Percentiles rank a stretch among this genome's conserved stretches.
phyloP scores from a whole-genome alignment of 2,113 vertebrate species.

The Sylvilagus bachmani region DNA sequence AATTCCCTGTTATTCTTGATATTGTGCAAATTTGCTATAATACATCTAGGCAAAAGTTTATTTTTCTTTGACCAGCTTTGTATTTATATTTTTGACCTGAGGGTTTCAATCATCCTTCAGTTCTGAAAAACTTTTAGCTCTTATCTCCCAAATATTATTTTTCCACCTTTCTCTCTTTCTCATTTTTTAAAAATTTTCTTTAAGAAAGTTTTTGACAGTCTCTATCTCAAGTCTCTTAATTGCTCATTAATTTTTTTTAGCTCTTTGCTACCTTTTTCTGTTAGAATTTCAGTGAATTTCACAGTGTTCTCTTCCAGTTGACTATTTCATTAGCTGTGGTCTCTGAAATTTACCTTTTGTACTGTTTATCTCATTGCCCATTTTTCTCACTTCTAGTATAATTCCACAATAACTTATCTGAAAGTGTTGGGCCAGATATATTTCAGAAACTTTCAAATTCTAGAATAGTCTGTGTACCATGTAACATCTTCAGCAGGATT shows the following conservation, averaged over 20 bases:
- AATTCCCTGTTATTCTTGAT: background rate
- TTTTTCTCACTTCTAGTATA: background rate
- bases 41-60: background rate
- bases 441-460: background rate
- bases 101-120: background rate
- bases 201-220: background rate
- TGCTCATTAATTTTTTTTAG: background rate
- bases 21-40: background rate
- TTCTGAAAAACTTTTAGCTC: background rate
- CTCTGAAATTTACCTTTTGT: background rate
- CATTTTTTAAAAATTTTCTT: background rate
- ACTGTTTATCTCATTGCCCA: background rate
- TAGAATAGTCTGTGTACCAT: background rate
- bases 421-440: background rate
- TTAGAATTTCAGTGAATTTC: background rate
- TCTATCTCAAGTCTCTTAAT: background rate
- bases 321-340: background rate
- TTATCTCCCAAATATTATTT: background rate
- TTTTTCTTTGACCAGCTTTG: background rate
- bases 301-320: background rate
- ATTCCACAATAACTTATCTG: background rate
- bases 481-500: background rate
- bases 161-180: background rate
- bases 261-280: background rate
- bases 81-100: background rate